Evolutionary conservation across 2,113 vertebrate genomes (phyloP).

Genomic region (Saimiri boliviensis): DNA sequence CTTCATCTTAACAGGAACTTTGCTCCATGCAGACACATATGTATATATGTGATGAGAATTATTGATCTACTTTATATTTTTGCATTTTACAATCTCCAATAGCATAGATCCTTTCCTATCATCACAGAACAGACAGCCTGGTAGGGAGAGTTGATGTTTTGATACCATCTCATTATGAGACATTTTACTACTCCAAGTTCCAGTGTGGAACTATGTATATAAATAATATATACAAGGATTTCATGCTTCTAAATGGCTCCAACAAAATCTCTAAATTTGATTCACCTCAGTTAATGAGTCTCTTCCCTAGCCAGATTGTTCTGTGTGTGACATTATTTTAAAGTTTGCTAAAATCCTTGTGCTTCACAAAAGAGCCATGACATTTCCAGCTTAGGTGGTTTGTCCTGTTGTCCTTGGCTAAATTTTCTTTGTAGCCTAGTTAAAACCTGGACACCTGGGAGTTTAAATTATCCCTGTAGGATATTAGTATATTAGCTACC

Average conservation of each 20-base stretch:
- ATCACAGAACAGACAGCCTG: not conserved
- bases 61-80: not conserved
- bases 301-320: constrained; percentile 40
- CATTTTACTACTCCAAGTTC: constrained; percentile 54
- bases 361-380: constrained; percentile 51
- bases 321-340: constrained; percentile 28
- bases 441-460: constrained; percentile 79
- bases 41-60: not conserved
- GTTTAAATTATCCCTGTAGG: constrained; percentile 79
- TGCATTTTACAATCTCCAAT: not conserved
- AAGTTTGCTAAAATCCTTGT: constrained; percentile 55
- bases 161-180: constrained; percentile 5
- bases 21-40: not conserved
- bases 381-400: constrained; percentile 67
- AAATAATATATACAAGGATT: constrained; percentile 53
- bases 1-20: constrained; percentile 33
- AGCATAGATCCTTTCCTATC: not conserved
- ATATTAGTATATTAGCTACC: constrained; percentile 82
- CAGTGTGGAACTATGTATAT: not conserved
- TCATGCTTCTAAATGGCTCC: constrained; percentile 35
- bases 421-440: constrained; percentile 79
- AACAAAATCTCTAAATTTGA: constrained; percentile 53
- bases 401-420: constrained; percentile 78
- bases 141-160: not conserved
- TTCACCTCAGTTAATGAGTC: constrained; percentile 49